Evolutionary conservation across 2,888 invertebrate species (phyloP), one percentile per base, ranked within the genome.

Genomic region (Aromia moschata): DNA sequence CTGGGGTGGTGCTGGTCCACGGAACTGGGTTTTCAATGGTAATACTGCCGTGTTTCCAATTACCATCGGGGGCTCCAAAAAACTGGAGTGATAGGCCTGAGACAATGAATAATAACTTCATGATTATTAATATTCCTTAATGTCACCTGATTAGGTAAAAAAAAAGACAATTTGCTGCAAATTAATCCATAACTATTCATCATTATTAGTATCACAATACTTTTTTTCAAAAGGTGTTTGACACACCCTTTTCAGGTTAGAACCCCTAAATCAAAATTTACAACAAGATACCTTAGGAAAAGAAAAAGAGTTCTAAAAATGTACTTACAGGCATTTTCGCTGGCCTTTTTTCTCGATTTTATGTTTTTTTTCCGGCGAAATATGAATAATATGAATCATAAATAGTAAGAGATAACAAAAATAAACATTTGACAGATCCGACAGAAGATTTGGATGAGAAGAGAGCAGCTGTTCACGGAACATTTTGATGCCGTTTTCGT

Each of bases 21-120:
- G 87, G 77, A 89, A 93, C 73, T 91, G 90, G 0, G 98, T 98
- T 68, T 91, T 88, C 49, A 99, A 81, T 5, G 99, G 97, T 65
- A 98, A 81, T 54, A 99, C 80, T 0, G 98, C 98, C 83, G 96
- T 89, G 79, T 98, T 99, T 7, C 97, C 98, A 46, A 98, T 85
- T 18, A 87, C 83, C 49, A 86, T 85, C 70, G 87, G 85, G 70
- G 87, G 86, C 56, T 91, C 89, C 20, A 88, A 83, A 73, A 96
- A 89, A 72, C 90, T 91, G 0, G 98, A 98, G 81, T 99, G 98
- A 83, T 98, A 99, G 1, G 98, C 98, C 95, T 96, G 79, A 54
- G 84, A 82, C 68, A 30, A 10, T 15, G 49, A 37, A n/a, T n/a
- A n/a, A n/a, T n/a, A n/a, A n/a, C n/a, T n/a, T n/a, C n/a, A n/a